Percentiles rank a stretch among this genome's conserved stretches.
Evolutionary conservation across 2,888 invertebrate genomes (phyloP).

Genomic region (Troides aeacus): DNA sequence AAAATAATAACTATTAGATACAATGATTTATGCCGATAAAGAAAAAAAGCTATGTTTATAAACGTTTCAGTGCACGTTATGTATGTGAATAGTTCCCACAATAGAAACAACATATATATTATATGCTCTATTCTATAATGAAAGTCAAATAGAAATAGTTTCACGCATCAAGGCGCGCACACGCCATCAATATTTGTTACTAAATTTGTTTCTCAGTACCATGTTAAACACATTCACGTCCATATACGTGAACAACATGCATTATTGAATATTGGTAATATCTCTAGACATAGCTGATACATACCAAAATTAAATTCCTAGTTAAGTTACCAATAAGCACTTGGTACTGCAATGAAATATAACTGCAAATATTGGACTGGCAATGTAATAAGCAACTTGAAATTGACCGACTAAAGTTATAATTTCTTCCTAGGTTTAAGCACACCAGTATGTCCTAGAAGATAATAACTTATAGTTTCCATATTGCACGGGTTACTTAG

Average conservation of each 20-base stretch:
- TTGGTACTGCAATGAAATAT: not conserved
- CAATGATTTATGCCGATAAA: not conserved
- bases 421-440: not conserved
- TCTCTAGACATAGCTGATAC: conserved; percentile 17
- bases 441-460: too few relatives aligned
- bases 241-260: conserved; percentile 33
- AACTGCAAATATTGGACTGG: not conserved
- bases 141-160: conserved; percentile 41
- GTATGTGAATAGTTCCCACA: not conserved
- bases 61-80: not conserved
- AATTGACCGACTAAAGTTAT: not conserved
- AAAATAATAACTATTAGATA: not conserved
- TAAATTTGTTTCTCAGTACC: conserved; percentile 38
- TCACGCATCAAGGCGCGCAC: conserved; percentile 42
- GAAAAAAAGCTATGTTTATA: not conserved
- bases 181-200: conserved; percentile 29
- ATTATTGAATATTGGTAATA: conserved; percentile 11
- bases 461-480: too few relatives aligned
- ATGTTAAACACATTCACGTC: conserved; percentile 32
- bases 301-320: conserved; percentile 9
- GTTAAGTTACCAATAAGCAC: not conserved
- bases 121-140: conserved; percentile 27
- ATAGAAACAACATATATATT: not conserved
- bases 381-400: not conserved
- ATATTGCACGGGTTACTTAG: too few relatives aligned